Percentiles rank a stretch among this genome's conserved stretches.
These are phyloP conservation scores for Donacobius atricapilla DNA, from an alignment of 2,113 vertebrate genomes.

Conservation along the genomic window DNA sequence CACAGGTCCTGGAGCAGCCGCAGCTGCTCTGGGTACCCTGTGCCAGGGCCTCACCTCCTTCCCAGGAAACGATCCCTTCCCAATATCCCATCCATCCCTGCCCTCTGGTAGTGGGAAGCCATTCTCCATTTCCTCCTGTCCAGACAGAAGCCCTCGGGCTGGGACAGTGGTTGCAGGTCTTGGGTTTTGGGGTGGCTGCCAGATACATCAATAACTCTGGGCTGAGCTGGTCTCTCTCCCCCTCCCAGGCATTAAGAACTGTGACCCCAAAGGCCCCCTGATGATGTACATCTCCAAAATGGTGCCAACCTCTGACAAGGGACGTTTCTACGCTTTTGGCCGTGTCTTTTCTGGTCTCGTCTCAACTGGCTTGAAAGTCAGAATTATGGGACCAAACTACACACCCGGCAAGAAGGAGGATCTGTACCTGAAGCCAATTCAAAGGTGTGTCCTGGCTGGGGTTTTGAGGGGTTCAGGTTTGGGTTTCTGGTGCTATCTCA, in stretches of 20 bases:
- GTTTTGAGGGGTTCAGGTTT: rapidly evolving
- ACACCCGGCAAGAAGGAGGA: conserved; percentile 95
- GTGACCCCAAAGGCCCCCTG: conserved; percentile 89
- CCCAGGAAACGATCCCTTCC: background rate
- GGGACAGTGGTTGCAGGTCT: background rate
- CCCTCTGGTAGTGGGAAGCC: background rate
- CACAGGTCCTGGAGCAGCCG: background rate
- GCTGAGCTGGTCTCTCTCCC: rapidly evolving
- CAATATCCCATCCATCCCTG: rapidly evolving
- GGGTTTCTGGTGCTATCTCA: no score
- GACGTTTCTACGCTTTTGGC: conserved; percentile 94
- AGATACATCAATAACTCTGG: rapidly evolving
- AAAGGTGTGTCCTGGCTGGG: conserved; percentile 78
- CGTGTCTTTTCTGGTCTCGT: conserved; percentile 92
- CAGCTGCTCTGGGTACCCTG: background rate
- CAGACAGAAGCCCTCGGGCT: background rate
- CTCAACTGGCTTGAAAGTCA: conserved; percentile 89
- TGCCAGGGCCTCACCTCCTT: rapidly evolving
- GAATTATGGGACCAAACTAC: conserved; percentile 97
- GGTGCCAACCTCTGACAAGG: conserved; percentile 94
- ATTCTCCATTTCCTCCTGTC: background rate
- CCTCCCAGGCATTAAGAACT: conserved; percentile 88
- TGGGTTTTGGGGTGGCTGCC: rapidly evolving
- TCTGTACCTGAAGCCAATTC: conserved; percentile 92
- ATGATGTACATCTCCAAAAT: conserved; percentile 99